Conservation (phyloP, 1,140 invertebrate species). For the Pemphigus obesinymphae region DNA sequence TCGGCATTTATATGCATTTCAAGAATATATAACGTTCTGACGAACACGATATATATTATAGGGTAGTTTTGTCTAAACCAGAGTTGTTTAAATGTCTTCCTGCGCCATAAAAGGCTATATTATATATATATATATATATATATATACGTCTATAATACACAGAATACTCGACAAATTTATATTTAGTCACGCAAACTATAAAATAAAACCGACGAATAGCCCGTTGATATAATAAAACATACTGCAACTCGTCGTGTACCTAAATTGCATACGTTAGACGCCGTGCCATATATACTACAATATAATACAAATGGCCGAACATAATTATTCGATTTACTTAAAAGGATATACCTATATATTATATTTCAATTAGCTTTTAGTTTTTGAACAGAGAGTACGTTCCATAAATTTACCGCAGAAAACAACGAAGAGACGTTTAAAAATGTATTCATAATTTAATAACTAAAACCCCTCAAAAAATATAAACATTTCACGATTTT, state of each 20-base stretch:
- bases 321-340: not conserved
- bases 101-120: not conserved
- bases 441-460: not conserved
- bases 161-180: not conserved
- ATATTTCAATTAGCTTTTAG: not conserved
- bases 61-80: not conserved
- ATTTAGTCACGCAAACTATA: not conserved
- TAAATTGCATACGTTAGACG: slow-evolving; percentile 28
- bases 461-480: not conserved
- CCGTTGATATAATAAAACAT: not conserved
- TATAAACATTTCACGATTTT: too few relatives aligned
- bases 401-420: not conserved
- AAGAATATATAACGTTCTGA: not conserved
- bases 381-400: not conserved
- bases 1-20: not conserved
- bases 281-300: slow-evolving; percentile 12
- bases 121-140: too few relatives aligned
- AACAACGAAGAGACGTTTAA: not conserved
- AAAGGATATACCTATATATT: not conserved
- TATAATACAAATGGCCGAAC: not conserved
- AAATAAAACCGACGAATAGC: not conserved
- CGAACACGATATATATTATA: not conserved
- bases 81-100: not conserved
- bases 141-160: not conserved
- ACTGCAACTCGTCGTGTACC: not conserved